These are phyloP conservation scores for Melanostoma mellinum DNA, from an alignment of 2,888 invertebrate species.

Conservation along the genomic window DNA sequence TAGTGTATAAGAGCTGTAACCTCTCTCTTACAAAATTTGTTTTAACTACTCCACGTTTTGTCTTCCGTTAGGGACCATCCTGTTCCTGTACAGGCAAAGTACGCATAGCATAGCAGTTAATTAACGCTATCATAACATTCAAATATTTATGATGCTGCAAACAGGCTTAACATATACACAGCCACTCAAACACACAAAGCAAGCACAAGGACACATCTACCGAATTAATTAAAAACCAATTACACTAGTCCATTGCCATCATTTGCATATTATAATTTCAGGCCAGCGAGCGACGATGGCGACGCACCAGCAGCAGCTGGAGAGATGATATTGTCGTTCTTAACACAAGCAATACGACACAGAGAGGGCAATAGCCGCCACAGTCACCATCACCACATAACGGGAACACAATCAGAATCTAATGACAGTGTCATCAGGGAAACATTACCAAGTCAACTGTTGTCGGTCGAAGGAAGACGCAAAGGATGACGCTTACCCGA, in stretches of 20 bases:
- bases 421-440: slow-evolving; percentile 72
- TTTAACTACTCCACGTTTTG: slow-evolving; percentile 56
- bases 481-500: not conserved
- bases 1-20: not conserved
- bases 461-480: slow-evolving; percentile 32
- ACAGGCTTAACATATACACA: slow-evolving; percentile 22
- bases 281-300: slow-evolving; percentile 5
- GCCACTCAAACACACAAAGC: not conserved
- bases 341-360: slow-evolving; percentile 46
- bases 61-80: slow-evolving; percentile 50
- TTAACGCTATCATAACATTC: slow-evolving; percentile 71
- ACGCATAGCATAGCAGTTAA: slow-evolving; percentile 70
- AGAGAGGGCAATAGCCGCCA: slow-evolving; percentile 37
- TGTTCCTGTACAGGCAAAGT: slow-evolving; percentile 25
- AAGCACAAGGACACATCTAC: slow-evolving; percentile 42
- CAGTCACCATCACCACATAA: slow-evolving; percentile 54
- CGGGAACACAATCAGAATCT: slow-evolving; percentile 69
- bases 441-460: slow-evolving; percentile 71
- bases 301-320: slow-evolving; percentile 33
- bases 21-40: slow-evolving; percentile 38
- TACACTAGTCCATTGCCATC: slow-evolving; percentile 71
- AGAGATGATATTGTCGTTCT: slow-evolving; percentile 42
- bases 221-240: slow-evolving; percentile 72
- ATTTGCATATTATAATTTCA: slow-evolving; percentile 67
- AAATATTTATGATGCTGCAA: slow-evolving; percentile 66